phyloP scores from a whole-genome alignment of 2,888 invertebrate species.

The Sinodicranocentrus sp. region DNA sequence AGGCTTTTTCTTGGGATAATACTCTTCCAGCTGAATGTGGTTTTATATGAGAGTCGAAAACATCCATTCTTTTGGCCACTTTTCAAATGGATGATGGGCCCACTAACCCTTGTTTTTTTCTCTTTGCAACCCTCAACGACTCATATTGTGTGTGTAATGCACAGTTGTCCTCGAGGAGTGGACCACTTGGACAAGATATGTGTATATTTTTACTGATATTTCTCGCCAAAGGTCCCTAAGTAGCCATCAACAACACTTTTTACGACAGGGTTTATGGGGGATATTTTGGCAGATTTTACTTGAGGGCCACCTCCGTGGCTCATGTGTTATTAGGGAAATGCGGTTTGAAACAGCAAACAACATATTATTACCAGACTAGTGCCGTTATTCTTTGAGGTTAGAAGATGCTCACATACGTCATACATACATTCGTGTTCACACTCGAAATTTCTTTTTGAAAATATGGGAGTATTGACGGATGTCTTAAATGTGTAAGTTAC shows the following conservation, averaged over 20 bases:
- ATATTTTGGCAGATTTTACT: slow-evolving; percentile 65
- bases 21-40: background rate
- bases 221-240: slow-evolving; percentile 58
- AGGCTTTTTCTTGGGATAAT: slow-evolving; percentile 36
- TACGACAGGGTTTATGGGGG: slow-evolving; percentile 65
- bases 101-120: slow-evolving; percentile 58
- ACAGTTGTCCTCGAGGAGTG: slow-evolving; percentile 25
- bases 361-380: slow-evolving; percentile 18
- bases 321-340: slow-evolving; percentile 34
- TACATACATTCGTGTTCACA: too few species aligned
- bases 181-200: slow-evolving; percentile 40
- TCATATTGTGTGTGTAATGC: slow-evolving; percentile 28
- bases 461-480: too few species aligned
- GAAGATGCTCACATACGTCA: too few species aligned
- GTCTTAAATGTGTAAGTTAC: too few species aligned
- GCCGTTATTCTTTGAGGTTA: slow-evolving; percentile 1
- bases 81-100: slow-evolving; percentile 62
- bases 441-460: too few species aligned
- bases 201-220: slow-evolving; percentile 27
- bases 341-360: slow-evolving; percentile 16
- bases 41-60: slow-evolving; percentile 8
- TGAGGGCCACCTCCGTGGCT: slow-evolving; percentile 36
- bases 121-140: slow-evolving; percentile 43
- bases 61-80: slow-evolving; percentile 44
- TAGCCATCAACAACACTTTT: slow-evolving; percentile 69